Base-by-base conservation (phyloP, 2,113 vertebrate species). In the Tonatia bakeri region DNA sequence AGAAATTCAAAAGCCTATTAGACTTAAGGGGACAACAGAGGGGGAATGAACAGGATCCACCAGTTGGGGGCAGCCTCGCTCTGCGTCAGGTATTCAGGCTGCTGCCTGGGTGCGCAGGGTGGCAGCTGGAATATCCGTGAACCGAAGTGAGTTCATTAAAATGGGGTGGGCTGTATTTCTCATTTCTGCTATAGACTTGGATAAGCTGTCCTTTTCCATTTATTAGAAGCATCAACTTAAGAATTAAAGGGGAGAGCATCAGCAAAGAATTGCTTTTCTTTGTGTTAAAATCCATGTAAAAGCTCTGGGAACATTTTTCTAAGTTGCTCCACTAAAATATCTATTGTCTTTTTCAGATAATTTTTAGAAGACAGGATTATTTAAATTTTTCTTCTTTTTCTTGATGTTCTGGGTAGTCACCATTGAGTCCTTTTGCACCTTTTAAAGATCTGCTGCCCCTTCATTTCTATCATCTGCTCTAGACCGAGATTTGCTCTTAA, bases 171-270 rank as follows among this genome's bases (percentile, higher is more conserved):
- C 45, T 90, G 6, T 12, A 84, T 13, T 95, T 96, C 72, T 96
- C 26, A 7, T 22, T 89, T n/a, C 47, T 24, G 56, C 83, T 28
- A 36, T 84, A 94, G 10, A 77, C 22, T 65, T 80, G 72, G 59
- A 82, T 96, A 65, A 77, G 5, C 36, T 0, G 0, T 31, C 83
- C 54, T 87, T 56, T 87, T 98, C 98, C 80, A 97, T 96, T 97
- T 98, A 91, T 97, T 98, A 14, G 94, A 87, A 92, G 91, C 40
- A 17, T 97, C 97, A 56, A 99, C 99, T n/a, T 99, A 90, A 99
- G 97, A 75, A 26, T 50, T 92, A 77, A 36, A 43, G 22, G 43
- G 31, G 38, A 45, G n/a, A n/a, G n/a, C 16, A n/a, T 24, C 33
- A 33, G 33, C 31, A 45, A 84, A 90, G n/a, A 47, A 54, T 90